A percentile compares a stretch with the other conserved stretches of the same genome.
These are phyloP conservation scores for Bettongia penicillata DNA, from an alignment of 2,113 vertebrate species.

Conservation along the genomic window DNA sequence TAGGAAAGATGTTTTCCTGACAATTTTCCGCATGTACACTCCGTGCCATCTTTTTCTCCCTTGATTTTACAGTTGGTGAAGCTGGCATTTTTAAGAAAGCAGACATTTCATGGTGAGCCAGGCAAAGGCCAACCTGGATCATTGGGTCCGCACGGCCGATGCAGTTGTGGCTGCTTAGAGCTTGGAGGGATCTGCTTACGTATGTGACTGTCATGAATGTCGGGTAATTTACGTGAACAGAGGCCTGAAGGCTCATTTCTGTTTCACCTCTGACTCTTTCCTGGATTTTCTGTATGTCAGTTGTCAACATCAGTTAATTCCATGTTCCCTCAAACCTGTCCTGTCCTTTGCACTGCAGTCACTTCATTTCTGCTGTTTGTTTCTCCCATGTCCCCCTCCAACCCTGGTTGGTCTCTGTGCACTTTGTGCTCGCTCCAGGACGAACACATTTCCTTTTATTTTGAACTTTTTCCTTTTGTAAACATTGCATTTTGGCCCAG, in stretches of 20 bases:
- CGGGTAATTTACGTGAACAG: not conserved
- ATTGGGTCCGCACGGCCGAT: not conserved
- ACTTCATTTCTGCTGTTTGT: not conserved
- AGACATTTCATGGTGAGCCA: not conserved
- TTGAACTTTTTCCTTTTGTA: not conserved
- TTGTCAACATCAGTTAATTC: not conserved
- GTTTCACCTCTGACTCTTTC: not conserved
- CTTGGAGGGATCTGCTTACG: not conserved
- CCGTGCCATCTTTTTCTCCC: not conserved
- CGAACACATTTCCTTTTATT: not conserved
- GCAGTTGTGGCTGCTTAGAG: not conserved
- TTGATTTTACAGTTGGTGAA: not conserved
- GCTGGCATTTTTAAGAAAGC: too few species aligned
- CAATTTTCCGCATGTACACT: not conserved
- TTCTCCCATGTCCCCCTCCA: not conserved
- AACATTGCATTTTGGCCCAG: not conserved
- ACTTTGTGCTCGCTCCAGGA: not conserved
- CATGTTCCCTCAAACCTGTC: not conserved
- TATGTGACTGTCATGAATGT: not conserved
- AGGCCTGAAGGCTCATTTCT: not conserved
- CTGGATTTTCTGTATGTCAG: not conserved
- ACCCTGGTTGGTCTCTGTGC: not conserved
- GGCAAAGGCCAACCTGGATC: not conserved
- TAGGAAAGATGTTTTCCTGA: not conserved
- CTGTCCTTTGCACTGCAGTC: too few species aligned